Evolutionary conservation across 2,888 invertebrate genomes (phyloP), one percentile per base, ranked within the genome.

Genomic region (Cheilosia soror): DNA sequence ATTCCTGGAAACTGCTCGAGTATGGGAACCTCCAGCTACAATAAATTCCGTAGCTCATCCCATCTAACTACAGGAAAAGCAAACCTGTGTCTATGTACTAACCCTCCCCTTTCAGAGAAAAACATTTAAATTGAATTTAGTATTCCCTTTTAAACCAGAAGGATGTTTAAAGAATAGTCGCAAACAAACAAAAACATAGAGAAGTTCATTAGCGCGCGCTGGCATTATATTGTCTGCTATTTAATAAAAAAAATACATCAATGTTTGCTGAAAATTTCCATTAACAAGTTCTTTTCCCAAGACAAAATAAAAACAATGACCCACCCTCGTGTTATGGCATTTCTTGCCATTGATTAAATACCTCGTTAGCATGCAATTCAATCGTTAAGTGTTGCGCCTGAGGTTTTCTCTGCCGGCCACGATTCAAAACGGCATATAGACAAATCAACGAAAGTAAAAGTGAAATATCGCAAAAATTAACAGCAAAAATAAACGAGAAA

Each of bases 301-400:
- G 63, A 53, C 71, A 72, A 78, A 9, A 42, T 58, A 58, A 78
- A 20, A 69, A 29, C 51, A 44, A 63, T 69, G 79, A 69, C 80
- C 75, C 80, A 80, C 85, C 85, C 76, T 77, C 37, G 66, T 62
- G 42, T 33, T 42, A 62, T 11, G 66, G 29, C 66, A 72, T 63
- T 77, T 80, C 71, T 81, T 81, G 72, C 62, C 53, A 62, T 81
- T 85, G 81, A 85, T 85, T 85, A 85, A 85, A 81, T 81, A 85
- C 81, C 81, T 85, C 77, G 81, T 85, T 85, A 85, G 81, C 85
- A 85, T 85, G 85, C 85, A 85, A 85, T 85, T 80, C 85, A 72
- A 81, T 85, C 85, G 85, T 85, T 85, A 85, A 85, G 85, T 85
- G 85, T 85, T 81, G 85, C 81, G 85, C 85, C 85, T 85, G 80